phyloP scores from a whole-genome alignment of 2,113 vertebrate species.

The Lucifuga dentata region DNA sequence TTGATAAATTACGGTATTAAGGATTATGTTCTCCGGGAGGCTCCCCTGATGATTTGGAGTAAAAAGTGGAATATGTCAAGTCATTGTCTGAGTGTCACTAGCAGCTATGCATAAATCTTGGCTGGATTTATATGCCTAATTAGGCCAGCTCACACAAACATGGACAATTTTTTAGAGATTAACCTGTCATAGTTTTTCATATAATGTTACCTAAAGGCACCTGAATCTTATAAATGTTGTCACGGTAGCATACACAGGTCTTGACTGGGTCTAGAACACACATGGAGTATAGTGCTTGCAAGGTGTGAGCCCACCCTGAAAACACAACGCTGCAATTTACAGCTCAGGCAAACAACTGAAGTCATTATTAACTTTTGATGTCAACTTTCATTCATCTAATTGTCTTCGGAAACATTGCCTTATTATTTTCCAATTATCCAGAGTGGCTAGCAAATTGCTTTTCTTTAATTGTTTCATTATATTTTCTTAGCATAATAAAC shows the following conservation, averaged over 20 bases:
- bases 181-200: constrained; percentile 47
- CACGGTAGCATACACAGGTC: constrained; percentile 8
- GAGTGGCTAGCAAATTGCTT: constrained; percentile 46
- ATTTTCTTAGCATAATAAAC: constrained; percentile 48
- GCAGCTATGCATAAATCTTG: constrained; percentile 29
- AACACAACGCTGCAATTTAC: constrained; percentile 16
- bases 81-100: constrained; percentile 29
- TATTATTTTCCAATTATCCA: constrained; percentile 66
- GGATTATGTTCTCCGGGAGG: constrained; percentile 57
- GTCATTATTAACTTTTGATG: constrained; percentile 46
- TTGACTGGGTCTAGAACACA: constrained; percentile 8
- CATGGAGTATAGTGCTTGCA: constrained; percentile 7
- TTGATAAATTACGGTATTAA: constrained; percentile 62
- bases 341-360: constrained; percentile 29
- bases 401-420: constrained; percentile 38
- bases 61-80: constrained; percentile 58
- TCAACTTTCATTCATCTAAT: constrained; percentile 47
- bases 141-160: constrained; percentile 27
- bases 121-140: constrained; percentile 62
- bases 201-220: constrained; percentile 28
- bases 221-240: constrained; percentile 31
- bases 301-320: constrained; percentile 4
- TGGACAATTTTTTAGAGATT: constrained; percentile 25
- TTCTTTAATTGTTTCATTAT: constrained; percentile 64
- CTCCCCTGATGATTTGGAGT: constrained; percentile 50